These are phyloP conservation scores for Silvanus unidentatus DNA, from an alignment of 2,888 invertebrate species.

Conservation along the genomic window DNA sequence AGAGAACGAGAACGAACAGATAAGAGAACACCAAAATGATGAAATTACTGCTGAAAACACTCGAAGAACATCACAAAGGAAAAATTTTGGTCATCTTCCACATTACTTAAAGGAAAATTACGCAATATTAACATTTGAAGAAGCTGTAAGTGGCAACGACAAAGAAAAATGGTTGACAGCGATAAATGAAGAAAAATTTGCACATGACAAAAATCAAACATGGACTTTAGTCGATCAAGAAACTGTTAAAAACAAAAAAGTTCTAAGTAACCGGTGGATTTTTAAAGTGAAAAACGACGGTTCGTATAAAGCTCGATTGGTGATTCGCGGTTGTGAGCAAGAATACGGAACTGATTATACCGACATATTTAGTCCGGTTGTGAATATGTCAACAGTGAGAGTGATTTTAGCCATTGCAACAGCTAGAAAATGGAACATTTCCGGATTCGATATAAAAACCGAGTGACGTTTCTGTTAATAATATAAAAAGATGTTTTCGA, in stretches of 20 bases:
- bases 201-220: constrained; percentile 20
- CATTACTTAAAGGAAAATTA: not conserved
- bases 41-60: not conserved
- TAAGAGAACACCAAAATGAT: constrained; percentile 1
- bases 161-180: constrained; percentile 18
- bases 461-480: constrained; percentile 3
- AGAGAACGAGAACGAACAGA: not conserved
- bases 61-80: not conserved
- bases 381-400: constrained; percentile 8
- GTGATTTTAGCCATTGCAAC: constrained; percentile 1
- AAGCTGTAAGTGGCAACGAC: constrained; percentile 5
- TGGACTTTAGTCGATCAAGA: constrained; percentile 20
- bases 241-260: constrained; percentile 11
- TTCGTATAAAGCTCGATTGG: constrained; percentile 15
- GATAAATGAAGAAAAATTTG: constrained; percentile 19
- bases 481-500: not conserved
- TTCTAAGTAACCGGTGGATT: constrained; percentile 15
- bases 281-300: constrained; percentile 12
- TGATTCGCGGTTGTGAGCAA: constrained; percentile 13
- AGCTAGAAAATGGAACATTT: not conserved
- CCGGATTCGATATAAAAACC: constrained; percentile 5
- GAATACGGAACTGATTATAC: constrained; percentile 10
- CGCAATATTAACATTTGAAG: constrained; percentile 5
- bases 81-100: not conserved
- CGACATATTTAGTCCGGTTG: constrained; percentile 16